phyloP scores from a whole-genome alignment of 2,113 vertebrate genomes.

The Ageneiosus marmoratus region DNA sequence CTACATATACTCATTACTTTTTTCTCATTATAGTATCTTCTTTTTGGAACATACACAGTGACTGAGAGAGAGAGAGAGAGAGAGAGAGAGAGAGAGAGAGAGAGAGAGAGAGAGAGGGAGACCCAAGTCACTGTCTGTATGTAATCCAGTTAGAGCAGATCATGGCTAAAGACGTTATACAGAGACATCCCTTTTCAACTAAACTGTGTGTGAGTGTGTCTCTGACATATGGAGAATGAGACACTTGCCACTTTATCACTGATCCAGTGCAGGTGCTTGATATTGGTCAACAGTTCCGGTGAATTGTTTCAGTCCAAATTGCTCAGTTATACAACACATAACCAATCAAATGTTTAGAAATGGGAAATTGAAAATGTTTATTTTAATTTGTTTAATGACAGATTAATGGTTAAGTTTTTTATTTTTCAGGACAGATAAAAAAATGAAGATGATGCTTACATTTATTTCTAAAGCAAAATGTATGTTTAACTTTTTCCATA shows the following conservation, averaged over 20 bases:
- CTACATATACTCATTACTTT: too few species aligned
- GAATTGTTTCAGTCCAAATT: neutral
- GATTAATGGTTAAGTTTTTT: too few species aligned
- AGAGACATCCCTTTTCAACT: neutral
- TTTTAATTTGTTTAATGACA: too few species aligned
- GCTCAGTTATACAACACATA: neutral
- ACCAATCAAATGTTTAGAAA: neutral
- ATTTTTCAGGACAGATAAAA: too few species aligned
- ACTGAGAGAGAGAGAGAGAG: neutral
- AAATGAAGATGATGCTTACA: too few species aligned
- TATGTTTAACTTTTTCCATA: neutral
- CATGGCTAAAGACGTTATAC: neutral
- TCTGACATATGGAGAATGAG: neutral
- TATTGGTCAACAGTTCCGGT: neutral
- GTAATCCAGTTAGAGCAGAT: slow-evolving; percentile 23
- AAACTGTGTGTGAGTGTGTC: slow-evolving; percentile 4
- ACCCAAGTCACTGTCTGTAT: neutral
- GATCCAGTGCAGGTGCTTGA: neutral
- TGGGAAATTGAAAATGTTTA: neutral
- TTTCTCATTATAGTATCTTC: neutral
- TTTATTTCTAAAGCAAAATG: too few species aligned
- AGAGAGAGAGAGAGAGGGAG: neutral
- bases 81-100: neutral
- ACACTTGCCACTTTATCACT: neutral
- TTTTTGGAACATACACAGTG: too few species aligned